Conservation (phyloP, 2,113 vertebrate genomes). For the Cyanistes caeruleus region DNA sequence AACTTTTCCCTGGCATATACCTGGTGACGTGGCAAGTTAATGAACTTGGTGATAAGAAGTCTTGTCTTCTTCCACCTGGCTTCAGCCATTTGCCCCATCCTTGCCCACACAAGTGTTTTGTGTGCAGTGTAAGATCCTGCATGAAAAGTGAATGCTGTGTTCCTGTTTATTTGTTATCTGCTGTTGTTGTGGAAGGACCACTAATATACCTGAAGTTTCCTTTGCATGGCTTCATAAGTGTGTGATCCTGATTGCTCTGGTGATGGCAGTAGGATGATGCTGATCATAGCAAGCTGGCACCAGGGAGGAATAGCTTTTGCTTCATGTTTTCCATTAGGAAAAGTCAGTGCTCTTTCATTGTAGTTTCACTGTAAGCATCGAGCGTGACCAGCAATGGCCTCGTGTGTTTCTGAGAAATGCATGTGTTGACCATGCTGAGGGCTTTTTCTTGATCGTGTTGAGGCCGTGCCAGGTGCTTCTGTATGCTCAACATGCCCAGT, state of each 20-base stretch:
- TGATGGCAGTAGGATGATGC: background rate
- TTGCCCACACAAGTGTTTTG: background rate
- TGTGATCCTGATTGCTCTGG: background rate
- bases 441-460: background rate
- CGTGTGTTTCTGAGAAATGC: background rate
- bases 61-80: background rate
- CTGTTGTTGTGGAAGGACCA: background rate
- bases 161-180: background rate
- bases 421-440: background rate
- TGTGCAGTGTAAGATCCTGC: background rate
- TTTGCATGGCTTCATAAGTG: background rate
- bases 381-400: background rate
- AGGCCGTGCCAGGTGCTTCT: background rate
- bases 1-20: background rate
- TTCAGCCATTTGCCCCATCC: background rate
- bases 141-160: background rate
- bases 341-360: background rate
- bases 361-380: background rate
- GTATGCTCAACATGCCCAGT: background rate
- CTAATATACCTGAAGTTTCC: background rate
- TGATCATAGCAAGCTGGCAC: background rate
- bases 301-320: background rate
- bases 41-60: background rate
- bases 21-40: background rate
- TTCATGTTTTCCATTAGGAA: background rate